Conservation (phyloP, 2,113 vertebrate genomes). For the Thomomys bottae region DNA sequence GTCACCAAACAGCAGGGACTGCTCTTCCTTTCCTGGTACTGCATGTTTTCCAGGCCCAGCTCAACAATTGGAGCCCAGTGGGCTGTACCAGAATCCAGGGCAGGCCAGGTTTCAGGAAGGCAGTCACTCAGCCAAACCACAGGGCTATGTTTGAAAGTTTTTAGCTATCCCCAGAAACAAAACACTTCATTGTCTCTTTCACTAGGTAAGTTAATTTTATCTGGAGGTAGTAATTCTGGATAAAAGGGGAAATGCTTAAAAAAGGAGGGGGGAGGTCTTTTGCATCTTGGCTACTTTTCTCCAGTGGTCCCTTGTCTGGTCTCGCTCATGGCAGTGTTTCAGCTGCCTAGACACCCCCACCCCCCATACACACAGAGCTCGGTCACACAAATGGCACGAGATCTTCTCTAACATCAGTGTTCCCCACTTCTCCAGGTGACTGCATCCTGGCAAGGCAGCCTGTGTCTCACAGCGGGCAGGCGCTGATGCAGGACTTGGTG, state of each 20-base stretch:
- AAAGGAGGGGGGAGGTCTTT: background rate
- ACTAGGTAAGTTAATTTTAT: slow-evolving; percentile 38
- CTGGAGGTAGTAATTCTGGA: slow-evolving; percentile 54
- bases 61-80: background rate
- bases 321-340: accelerated
- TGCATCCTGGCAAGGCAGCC: background rate
- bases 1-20: background rate
- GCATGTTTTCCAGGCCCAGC: background rate
- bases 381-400: background rate
- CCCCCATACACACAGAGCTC: background rate
- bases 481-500: background rate
- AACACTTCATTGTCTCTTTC: slow-evolving; percentile 31
- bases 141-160: background rate
- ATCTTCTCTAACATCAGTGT: background rate
- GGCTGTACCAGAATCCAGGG: background rate
- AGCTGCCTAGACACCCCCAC: background rate
- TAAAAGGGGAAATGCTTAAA: slow-evolving; percentile 24
- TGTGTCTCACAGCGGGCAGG: background rate
- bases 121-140: background rate
- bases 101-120: slow-evolving; percentile 22
- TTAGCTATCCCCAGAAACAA: slow-evolving; percentile 45
- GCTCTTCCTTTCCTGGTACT: slow-evolving; percentile 32
- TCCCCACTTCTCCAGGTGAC: background rate
- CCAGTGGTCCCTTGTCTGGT: background rate
- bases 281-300: background rate